phyloP scores from a whole-genome alignment of 2,113 vertebrate genomes.

The Erinaceus europaeus region DNA sequence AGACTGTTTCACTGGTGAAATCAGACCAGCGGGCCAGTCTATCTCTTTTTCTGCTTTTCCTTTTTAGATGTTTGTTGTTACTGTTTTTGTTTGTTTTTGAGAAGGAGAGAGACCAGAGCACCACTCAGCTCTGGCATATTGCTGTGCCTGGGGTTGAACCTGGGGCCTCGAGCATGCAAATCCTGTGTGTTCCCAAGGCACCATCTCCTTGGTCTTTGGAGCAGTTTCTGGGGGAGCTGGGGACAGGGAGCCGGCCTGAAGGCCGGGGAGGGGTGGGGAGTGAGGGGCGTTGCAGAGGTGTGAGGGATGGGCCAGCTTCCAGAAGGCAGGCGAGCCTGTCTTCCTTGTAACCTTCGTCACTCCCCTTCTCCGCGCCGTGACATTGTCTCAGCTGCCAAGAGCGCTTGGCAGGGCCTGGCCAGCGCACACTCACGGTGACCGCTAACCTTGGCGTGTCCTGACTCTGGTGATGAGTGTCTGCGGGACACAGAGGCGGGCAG shows the following conservation, averaged over 20 bases:
- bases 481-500: constrained; percentile 97
- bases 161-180: too few species aligned
- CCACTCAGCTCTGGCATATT: too few species aligned
- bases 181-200: too few species aligned
- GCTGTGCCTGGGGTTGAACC: too few species aligned
- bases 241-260: background rate
- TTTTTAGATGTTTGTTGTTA: too few species aligned
- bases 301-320: constrained; percentile 82
- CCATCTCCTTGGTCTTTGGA: background rate
- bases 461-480: constrained; percentile 99
- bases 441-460: constrained; percentile 99
- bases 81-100: too few species aligned
- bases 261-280: background rate
- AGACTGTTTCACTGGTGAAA: constrained; percentile 74
- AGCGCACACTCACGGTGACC: constrained; percentile 91
- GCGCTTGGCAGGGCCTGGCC: constrained; percentile 89
- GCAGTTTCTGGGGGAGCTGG: background rate
- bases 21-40: constrained; percentile 53
- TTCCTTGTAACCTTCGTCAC: constrained; percentile 93
- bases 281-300: constrained; percentile 78
- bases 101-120: too few species aligned
- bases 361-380: constrained; percentile 87
- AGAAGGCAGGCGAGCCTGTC: constrained; percentile 85
- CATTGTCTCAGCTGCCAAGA: constrained; percentile 94
- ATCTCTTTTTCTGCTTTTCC: too few species aligned